Evolutionary conservation across 2,797 vertebrate genomes (phyloP).

Genomic region (Microctenopoma lineatum): DNA sequence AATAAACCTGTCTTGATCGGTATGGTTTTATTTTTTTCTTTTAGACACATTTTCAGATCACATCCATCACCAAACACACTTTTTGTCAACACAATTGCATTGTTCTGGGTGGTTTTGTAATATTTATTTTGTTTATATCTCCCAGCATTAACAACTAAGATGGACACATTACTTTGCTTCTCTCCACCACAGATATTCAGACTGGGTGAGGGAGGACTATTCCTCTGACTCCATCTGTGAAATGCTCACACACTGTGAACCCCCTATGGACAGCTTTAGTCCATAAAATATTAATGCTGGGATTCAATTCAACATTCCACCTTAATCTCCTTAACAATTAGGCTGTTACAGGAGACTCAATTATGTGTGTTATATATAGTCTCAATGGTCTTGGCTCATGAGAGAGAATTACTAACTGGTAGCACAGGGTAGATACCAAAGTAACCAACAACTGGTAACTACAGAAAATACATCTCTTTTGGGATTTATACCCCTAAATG

Average conservation of each 20-base stretch:
- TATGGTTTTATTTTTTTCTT: too few relatives aligned
- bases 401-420: conserved; percentile 40
- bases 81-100: not conserved
- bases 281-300: conserved; percentile 85
- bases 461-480: conserved; percentile 21
- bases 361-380: conserved; percentile 46
- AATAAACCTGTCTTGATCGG: too few relatives aligned
- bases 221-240: conserved; percentile 79
- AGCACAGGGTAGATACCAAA: conserved; percentile 10
- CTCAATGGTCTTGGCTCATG: conserved; percentile 44
- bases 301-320: conserved; percentile 81
- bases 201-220: conserved; percentile 51
- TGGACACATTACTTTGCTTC: not conserved
- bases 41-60: too few relatives aligned
- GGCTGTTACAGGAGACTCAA: conserved; percentile 49
- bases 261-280: conserved; percentile 81
- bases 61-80: too few relatives aligned
- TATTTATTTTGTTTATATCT: conserved; percentile 9
- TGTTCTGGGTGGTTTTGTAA: not conserved
- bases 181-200: conserved; percentile 35
- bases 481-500: conserved; percentile 25
- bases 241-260: conserved; percentile 76
- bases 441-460: conserved; percentile 17
- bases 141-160: conserved; percentile 15
- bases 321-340: conserved; percentile 80